These are phyloP conservation scores for Vireo altiloquus DNA, from an alignment of 2,113 vertebrate genomes.

Conservation along the genomic window DNA sequence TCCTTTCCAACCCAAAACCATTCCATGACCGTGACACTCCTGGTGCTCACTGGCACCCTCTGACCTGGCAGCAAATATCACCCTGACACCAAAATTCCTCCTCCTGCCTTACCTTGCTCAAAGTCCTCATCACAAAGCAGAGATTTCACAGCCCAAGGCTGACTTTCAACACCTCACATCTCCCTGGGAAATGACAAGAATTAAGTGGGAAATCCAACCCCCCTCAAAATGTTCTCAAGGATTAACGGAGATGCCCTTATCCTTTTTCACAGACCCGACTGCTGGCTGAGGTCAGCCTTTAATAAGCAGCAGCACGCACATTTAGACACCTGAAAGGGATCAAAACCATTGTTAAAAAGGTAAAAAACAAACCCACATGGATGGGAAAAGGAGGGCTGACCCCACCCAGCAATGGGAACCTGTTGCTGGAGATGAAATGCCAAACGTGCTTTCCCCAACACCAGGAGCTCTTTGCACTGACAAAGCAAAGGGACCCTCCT, in stretches of 20 bases:
- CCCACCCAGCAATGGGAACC: neutral
- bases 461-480: neutral
- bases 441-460: neutral
- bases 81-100: neutral
- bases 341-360: neutral
- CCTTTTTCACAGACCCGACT: neutral
- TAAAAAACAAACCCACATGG: neutral
- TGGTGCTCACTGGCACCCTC: neutral
- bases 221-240: neutral
- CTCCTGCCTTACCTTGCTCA: neutral
- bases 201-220: neutral
- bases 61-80: rapidly evolving
- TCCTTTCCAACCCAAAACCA: neutral
- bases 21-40: rapidly evolving
- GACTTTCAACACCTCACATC: neutral
- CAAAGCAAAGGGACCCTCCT: neutral
- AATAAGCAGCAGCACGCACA: neutral
- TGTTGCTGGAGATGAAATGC: neutral
- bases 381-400: neutral
- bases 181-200: neutral
- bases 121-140: neutral
- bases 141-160: constrained; percentile 2
- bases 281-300: neutral
- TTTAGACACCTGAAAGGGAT: neutral
- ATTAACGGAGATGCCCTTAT: neutral